These are phyloP conservation scores for Pseudopodoces humilis DNA, from an alignment of 2,113 vertebrate genomes.

Conservation along the genomic window DNA sequence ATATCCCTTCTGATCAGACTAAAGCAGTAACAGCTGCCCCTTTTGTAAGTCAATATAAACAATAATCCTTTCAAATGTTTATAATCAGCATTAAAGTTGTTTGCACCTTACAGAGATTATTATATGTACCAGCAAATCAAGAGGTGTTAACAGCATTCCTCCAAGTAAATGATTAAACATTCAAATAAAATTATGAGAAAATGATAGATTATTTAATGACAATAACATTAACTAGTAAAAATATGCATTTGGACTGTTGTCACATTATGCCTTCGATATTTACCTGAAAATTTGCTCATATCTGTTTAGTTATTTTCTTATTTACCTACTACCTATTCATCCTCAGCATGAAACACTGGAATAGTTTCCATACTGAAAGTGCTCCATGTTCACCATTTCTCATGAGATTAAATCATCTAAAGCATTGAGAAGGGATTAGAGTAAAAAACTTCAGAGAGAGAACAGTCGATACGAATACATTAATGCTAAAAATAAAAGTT, in stretches of 20 bases:
- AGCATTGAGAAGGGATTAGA: neutral
- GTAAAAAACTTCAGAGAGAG: neutral
- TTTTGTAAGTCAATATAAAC: neutral
- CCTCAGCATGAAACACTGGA: neutral
- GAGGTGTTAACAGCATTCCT: neutral
- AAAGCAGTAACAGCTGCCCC: neutral
- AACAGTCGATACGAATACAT: neutral
- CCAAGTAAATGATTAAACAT: neutral
- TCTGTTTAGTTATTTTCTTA: neutral
- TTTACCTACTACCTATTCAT: neutral
- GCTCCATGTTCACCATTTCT: neutral
- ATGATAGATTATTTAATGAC: neutral
- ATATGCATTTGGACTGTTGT: neutral
- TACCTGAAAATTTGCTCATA: neutral
- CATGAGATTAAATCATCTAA: neutral
- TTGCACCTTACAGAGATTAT: neutral
- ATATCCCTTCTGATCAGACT: neutral
- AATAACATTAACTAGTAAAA: neutral
- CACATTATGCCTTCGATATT: neutral
- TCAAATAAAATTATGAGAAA: neutral
- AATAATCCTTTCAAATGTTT: neutral
- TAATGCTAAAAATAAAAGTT: neutral
- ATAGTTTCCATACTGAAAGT: neutral
- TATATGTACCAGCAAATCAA: neutral
- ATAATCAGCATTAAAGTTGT: neutral